phyloP scores from a whole-genome alignment of 2,888 invertebrate genomes.

The Stratiomys singularior region DNA sequence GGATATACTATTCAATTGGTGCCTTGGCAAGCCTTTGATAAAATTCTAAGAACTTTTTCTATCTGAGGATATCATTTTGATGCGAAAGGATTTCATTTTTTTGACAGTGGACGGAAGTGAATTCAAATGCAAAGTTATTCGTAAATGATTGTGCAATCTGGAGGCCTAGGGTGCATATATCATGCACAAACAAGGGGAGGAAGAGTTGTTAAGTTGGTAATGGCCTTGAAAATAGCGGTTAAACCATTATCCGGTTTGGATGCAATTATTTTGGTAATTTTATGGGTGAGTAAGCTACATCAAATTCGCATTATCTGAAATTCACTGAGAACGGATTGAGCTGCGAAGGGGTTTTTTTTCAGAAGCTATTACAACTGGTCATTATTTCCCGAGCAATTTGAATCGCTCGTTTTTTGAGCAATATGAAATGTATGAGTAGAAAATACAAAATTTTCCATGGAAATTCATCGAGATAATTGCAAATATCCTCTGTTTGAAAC shows the following conservation, averaged over 20 bases:
- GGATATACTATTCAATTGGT: neutral
- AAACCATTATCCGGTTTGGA: constrained; percentile 21
- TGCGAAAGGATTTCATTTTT: neutral
- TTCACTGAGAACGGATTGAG: neutral
- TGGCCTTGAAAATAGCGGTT: constrained; percentile 44
- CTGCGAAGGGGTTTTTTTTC: neutral
- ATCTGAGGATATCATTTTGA: neutral
- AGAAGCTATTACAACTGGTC: no score
- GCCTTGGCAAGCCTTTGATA: constrained; percentile 17
- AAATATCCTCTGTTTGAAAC: no score
- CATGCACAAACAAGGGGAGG: neutral
- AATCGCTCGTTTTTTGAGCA: no score
- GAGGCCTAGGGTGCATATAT: constrained; percentile 22
- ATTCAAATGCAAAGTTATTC: constrained; percentile 36
- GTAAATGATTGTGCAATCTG: constrained; percentile 5
- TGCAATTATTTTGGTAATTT: constrained; percentile 38
- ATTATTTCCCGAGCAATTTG: no score
- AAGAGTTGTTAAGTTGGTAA: constrained; percentile 25
- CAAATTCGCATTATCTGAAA: neutral
- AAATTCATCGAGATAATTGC: no score
- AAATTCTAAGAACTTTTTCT: neutral
- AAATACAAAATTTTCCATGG: no score
- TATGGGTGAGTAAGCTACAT: constrained; percentile 4
- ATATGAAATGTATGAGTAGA: no score
- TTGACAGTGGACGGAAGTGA: constrained; percentile 29